Conservation (phyloP, 2,888 invertebrate genomes). For the Eledona agricola region DNA sequence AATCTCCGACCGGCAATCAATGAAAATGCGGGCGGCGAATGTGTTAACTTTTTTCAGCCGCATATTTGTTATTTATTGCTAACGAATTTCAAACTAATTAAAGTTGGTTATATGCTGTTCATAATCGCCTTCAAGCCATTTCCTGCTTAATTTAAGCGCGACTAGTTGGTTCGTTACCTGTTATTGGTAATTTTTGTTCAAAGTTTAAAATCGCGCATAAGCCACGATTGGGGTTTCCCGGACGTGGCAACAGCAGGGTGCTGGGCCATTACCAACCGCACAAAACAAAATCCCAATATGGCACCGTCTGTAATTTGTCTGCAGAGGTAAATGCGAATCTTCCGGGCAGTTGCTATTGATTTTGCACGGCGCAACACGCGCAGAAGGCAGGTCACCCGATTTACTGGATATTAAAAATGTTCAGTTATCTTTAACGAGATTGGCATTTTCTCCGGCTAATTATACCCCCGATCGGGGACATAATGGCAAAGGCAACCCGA, state of each 20-base stretch:
- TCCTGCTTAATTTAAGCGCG: no score
- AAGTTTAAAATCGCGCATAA: no score
- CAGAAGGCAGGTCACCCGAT: slow-evolving; percentile 28
- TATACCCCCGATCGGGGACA: slow-evolving; percentile 18
- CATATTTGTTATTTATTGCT: no score
- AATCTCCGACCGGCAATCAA: no score
- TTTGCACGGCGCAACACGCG: slow-evolving; percentile 33
- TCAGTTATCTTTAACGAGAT: slow-evolving; percentile 33
- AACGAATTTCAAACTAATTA: no score
- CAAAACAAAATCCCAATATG: slow-evolving; percentile 34
- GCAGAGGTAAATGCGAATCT: slow-evolving; percentile 38
- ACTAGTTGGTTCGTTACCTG: no score
- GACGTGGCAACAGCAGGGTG: slow-evolving; percentile 13
- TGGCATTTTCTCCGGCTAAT: slow-evolving; percentile 32
- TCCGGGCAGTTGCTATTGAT: slow-evolving; percentile 38
- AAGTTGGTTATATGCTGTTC: no score
- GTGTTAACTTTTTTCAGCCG: no score
- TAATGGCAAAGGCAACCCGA: slow-evolving; percentile 6
- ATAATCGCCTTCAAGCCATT: no score
- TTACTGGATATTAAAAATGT: slow-evolving; percentile 28
- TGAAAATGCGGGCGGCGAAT: no score
- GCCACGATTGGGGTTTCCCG: slow-evolving; percentile 1
- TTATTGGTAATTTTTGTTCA: no score
- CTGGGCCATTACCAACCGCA: slow-evolving; percentile 13
- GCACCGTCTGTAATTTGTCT: slow-evolving; percentile 33